A percentile compares a stretch with the other conserved stretches of the same genome.
Evolutionary conservation across 2,113 vertebrate species (phyloP).

Genomic region (Hippocampus comes): DNA sequence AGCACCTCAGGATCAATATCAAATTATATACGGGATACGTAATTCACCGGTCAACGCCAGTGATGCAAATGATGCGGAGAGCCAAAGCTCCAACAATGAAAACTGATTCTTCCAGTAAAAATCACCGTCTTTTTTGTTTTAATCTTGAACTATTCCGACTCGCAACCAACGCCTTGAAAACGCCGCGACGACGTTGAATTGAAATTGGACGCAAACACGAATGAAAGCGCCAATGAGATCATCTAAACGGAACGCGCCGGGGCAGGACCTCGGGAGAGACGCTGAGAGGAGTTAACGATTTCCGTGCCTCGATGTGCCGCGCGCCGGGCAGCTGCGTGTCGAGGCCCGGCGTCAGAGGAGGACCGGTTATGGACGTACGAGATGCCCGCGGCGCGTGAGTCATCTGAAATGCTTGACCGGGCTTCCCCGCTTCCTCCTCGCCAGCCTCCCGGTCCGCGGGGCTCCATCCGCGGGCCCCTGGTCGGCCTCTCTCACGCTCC

Average conservation of each 20-base stretch:
- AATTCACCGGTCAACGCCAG: too few relatives aligned
- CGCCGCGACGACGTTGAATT: neutral
- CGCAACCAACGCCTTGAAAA: neutral
- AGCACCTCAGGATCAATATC: too few relatives aligned
- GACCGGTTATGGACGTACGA: conserved; percentile 32
- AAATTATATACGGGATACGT: too few relatives aligned
- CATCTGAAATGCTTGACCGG: conserved; percentile 47
- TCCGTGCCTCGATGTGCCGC: neutral
- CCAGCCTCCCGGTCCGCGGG: conserved; percentile 25
- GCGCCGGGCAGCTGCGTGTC: neutral
- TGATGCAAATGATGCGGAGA: too few relatives aligned
- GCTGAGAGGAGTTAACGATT: neutral
- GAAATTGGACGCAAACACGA: neutral
- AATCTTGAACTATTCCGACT: neutral
- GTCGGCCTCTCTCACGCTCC: conserved; percentile 63
- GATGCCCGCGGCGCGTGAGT: conserved; percentile 42
- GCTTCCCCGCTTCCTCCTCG: conserved; percentile 34
- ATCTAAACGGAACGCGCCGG: neutral
- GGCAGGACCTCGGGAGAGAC: neutral
- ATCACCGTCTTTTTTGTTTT: too few relatives aligned
- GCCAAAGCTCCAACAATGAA: too few relatives aligned
- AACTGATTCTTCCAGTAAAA: too few relatives aligned
- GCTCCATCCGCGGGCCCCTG: conserved; percentile 58
- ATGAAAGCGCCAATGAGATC: neutral
- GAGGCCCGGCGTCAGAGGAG: neutral